These are phyloP conservation scores for Oxyruncus cristatus DNA, from an alignment of 2,113 vertebrate genomes.

Conservation along the genomic window DNA sequence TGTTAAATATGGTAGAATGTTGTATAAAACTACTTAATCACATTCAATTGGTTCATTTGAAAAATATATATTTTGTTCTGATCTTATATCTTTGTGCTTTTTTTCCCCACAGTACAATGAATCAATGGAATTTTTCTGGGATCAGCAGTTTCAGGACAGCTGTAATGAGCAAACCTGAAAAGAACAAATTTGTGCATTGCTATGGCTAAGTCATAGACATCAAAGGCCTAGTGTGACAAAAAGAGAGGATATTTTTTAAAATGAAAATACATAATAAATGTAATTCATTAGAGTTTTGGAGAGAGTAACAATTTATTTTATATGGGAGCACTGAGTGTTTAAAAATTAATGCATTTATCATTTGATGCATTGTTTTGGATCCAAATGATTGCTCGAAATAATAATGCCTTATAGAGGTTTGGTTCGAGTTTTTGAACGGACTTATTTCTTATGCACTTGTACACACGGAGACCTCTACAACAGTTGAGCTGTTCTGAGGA, in stretches of 20 bases:
- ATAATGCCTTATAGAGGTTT: neutral
- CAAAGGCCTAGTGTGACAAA: neutral
- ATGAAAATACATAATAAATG: neutral
- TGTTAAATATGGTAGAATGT: neutral
- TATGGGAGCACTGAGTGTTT: neutral
- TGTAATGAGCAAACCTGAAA: neutral
- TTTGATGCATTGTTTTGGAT: neutral
- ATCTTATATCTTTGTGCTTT: neutral
- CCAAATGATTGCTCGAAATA: neutral
- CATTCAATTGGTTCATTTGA: neutral
- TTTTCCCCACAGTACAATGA: neutral
- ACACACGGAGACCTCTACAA: accelerated
- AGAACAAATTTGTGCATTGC: neutral
- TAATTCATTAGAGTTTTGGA: neutral
- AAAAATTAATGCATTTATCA: slow-evolving; percentile 32
- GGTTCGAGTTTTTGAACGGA: neutral
- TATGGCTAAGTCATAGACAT: neutral
- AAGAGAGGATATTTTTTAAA: neutral
- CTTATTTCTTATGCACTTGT: neutral
- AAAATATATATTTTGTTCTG: neutral
- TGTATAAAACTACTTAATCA: neutral
- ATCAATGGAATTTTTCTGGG: neutral
- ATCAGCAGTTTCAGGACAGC: neutral
- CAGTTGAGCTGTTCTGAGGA: neutral
- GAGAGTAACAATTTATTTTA: neutral